Evolutionary conservation across 2,113 vertebrate genomes (phyloP).

Genomic region (Steatornis caripensis): DNA sequence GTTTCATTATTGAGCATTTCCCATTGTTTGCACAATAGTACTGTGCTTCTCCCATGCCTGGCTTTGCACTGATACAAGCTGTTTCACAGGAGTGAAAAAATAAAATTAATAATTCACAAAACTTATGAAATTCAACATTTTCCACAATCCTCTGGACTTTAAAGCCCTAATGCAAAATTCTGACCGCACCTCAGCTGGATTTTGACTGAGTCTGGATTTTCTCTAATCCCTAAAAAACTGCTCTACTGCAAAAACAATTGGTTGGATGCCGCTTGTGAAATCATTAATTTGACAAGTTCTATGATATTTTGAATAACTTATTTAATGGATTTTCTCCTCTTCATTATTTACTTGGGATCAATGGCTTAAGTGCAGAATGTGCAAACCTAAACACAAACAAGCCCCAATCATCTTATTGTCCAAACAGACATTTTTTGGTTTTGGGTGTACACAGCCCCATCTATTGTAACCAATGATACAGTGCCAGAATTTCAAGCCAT

Average conservation of each 20-base stretch:
- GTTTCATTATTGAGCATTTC: background rate
- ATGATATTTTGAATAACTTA: background rate
- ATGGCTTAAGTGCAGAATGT: background rate
- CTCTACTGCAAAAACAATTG: background rate
- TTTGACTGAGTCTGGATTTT: background rate
- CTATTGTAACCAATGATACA: background rate
- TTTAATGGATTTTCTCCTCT: constrained; percentile 10
- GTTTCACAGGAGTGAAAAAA: background rate
- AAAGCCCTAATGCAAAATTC: background rate
- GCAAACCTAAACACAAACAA: constrained; percentile 20
- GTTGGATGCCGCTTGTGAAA: background rate
- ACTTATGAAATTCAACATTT: background rate
- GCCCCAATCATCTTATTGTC: background rate
- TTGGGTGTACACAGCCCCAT: constrained; percentile 13
- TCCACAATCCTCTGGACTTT: background rate
- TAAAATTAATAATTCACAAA: background rate
- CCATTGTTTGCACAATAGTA: background rate
- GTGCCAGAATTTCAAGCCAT: background rate
- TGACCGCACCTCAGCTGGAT: background rate
- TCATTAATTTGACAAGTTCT: background rate
- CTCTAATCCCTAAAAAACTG: background rate
- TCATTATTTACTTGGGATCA: background rate
- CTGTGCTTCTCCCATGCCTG: background rate
- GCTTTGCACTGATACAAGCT: background rate
- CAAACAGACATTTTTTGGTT: background rate